These are phyloP conservation scores for Phocides pigmalion DNA, from an alignment of 1,140 invertebrate species.

Conservation along the genomic window DNA sequence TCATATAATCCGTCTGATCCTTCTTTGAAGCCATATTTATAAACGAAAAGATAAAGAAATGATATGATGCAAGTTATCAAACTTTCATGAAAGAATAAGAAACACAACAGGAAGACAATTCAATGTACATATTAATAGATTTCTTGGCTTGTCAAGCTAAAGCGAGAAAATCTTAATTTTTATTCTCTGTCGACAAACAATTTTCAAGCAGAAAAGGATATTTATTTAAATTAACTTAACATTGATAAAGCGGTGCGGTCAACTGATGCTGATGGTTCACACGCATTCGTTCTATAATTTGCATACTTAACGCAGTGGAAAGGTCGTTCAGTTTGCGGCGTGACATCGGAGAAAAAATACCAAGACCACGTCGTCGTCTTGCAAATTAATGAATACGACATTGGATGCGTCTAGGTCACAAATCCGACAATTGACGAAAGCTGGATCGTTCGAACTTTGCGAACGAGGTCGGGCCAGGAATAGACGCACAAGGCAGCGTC, in stretches of 20 bases:
- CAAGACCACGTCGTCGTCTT: slow-evolving; percentile 9
- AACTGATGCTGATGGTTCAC: background rate
- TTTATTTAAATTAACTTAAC: background rate
- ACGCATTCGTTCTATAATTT: slow-evolving; percentile 30
- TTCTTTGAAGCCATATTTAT: slow-evolving; percentile 12
- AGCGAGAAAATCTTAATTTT: no score
- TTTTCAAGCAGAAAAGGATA: no score
- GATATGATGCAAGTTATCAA: background rate
- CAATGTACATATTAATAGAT: no score
- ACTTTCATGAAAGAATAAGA: background rate
- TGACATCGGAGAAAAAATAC: slow-evolving; percentile 7
- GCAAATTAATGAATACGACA: slow-evolving; percentile 37
- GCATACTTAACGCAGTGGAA: slow-evolving; percentile 15
- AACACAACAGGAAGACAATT: background rate
- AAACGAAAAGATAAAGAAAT: background rate
- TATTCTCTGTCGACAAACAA: no score
- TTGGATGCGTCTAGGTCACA: slow-evolving; percentile 42
- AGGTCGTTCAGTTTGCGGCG: slow-evolving; percentile 21
- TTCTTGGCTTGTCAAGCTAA: no score
- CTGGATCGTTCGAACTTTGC: slow-evolving; percentile 28
- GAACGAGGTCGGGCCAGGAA: slow-evolving; percentile 39
- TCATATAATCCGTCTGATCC: slow-evolving; percentile 9
- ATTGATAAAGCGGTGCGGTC: background rate
- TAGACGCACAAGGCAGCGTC: slow-evolving; percentile 18
- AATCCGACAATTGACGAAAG: slow-evolving; percentile 45